A percentile compares a stretch with the other conserved stretches of the same genome.
These are phyloP conservation scores for Monodelphis domestica DNA, from an alignment of 2,797 vertebrate genomes.

Conservation along the genomic window DNA sequence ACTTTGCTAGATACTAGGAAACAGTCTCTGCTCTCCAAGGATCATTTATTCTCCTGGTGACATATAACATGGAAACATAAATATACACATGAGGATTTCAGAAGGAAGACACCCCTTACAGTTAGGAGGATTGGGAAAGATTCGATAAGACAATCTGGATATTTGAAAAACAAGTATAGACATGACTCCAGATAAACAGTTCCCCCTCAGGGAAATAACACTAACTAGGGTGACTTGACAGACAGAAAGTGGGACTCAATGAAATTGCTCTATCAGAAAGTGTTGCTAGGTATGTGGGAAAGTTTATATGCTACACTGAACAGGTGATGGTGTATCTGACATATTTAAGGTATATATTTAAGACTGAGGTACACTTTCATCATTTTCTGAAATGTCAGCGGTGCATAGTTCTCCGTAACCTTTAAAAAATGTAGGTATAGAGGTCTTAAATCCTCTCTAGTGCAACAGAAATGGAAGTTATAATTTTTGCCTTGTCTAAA, in stretches of 20 bases:
- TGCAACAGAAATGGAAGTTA: slow-evolving; percentile 38
- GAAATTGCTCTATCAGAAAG: slow-evolving; percentile 17
- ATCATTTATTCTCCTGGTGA: background rate
- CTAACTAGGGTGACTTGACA: slow-evolving; percentile 23
- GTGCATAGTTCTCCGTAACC: slow-evolving; percentile 61
- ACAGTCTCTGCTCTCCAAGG: background rate
- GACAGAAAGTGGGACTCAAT: background rate
- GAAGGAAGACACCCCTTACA: background rate
- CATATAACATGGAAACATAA: background rate
- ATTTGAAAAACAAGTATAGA: slow-evolving; percentile 10
- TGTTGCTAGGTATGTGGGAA: slow-evolving; percentile 11
- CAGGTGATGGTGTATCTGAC: slow-evolving; percentile 10
- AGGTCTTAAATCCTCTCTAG: slow-evolving; percentile 32
- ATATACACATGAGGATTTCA: background rate
- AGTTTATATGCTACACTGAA: slow-evolving; percentile 51
- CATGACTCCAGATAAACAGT: background rate
- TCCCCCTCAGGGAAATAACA: slow-evolving; percentile 17
- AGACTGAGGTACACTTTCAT: slow-evolving; percentile 57
- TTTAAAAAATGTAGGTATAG: slow-evolving; percentile 53
- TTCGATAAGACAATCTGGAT: background rate
- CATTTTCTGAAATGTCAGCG: slow-evolving; percentile 57
- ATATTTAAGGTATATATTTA: slow-evolving; percentile 51
- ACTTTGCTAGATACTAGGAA: background rate
- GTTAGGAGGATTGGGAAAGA: background rate
- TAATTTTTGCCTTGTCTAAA: slow-evolving; percentile 64